These are phyloP conservation scores for Melinopterus prodromus DNA, from an alignment of 2,888 invertebrate genomes.

Conservation along the genomic window DNA sequence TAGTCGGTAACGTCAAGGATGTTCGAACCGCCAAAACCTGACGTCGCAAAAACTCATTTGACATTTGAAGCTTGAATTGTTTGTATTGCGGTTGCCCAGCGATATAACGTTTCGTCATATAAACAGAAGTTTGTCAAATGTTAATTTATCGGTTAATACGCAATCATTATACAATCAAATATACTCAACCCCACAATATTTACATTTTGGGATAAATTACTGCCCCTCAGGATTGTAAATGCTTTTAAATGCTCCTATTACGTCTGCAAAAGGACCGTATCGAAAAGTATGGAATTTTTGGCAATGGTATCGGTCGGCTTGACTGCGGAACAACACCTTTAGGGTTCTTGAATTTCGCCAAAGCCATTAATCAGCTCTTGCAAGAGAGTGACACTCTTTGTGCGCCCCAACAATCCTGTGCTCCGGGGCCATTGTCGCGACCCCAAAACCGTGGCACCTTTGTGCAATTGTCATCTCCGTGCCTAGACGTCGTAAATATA, in stretches of 20 bases:
- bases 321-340: not conserved
- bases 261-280: not conserved
- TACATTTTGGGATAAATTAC: not conserved
- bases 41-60: no score
- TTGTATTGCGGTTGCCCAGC: no score
- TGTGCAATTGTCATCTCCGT: conserved; percentile 18
- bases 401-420: not conserved
- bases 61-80: no score
- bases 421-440: conserved; percentile 6
- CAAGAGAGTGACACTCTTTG: conserved; percentile 16
- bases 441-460: conserved; percentile 18
- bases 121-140: no score
- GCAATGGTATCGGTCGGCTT: not conserved
- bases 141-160: not conserved
- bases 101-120: no score
- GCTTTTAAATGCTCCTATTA: not conserved
- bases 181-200: not conserved
- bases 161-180: not conserved
- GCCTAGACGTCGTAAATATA: conserved; percentile 11
- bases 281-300: conserved; percentile 7
- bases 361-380: conserved; percentile 18
- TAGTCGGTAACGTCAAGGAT: no score
- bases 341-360: conserved; percentile 15
- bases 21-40: no score
- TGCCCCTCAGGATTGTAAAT: not conserved